Percentiles rank a stretch among this genome's conserved stretches.
phyloP scores from a whole-genome alignment of 1,140 invertebrate genomes.

The Drosophila takahashii region DNA sequence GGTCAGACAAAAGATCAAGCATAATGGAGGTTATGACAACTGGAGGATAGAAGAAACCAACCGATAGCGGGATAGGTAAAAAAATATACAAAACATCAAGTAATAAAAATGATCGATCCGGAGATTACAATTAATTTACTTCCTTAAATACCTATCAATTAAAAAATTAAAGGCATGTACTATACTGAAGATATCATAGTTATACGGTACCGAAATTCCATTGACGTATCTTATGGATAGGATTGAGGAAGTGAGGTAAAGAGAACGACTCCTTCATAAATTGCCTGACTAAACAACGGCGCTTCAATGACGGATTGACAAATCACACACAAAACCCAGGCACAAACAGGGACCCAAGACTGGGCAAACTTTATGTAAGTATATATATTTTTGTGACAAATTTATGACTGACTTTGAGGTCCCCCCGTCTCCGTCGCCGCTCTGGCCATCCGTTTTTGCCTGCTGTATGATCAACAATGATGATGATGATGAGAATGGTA shows the following conservation, averaged over 20 bases:
- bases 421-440: background rate
- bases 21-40: slow-evolving; percentile 12
- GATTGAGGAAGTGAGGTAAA: slow-evolving; percentile 23
- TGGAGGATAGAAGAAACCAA: slow-evolving; percentile 7
- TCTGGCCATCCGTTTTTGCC: background rate
- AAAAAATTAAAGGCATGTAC: too few species aligned
- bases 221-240: background rate
- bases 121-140: background rate
- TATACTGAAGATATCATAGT: too few species aligned
- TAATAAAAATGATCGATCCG: too few species aligned
- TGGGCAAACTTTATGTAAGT: slow-evolving; percentile 45
- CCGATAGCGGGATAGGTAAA: background rate
- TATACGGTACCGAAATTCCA: background rate
- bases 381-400: slow-evolving; percentile 72
- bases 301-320: slow-evolving; percentile 81
- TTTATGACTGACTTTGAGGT: slow-evolving; percentile 75
- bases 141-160: too few species aligned
- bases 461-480: slow-evolving; percentile 18
- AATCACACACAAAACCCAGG: slow-evolving; percentile 49
- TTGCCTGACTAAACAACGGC: slow-evolving; percentile 61
- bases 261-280: slow-evolving; percentile 50
- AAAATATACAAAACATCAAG: background rate
- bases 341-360: slow-evolving; percentile 8
- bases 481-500: slow-evolving; percentile 21
- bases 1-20: slow-evolving; percentile 23